Base-by-base conservation (phyloP, 2,888 invertebrate species). In the Hirudinaria manillensis region DNA sequence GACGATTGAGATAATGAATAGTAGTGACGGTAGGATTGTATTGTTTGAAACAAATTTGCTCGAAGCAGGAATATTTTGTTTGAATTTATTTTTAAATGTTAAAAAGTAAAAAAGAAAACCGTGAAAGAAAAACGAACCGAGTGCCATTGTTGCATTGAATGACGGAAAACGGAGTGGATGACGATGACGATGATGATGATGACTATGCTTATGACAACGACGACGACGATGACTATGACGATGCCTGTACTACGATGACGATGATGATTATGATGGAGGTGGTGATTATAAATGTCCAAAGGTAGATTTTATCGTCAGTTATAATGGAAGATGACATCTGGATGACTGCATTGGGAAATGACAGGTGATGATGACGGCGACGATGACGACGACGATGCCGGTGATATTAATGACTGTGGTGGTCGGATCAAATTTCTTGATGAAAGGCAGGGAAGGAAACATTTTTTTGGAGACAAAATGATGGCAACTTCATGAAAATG, bases 1-100 rank as follows among this genome's bases (percentile, higher is more conserved):
- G 71, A 51, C 45, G 36, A 71, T 71, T n/a, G 29, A 36, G 70
- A 70, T 71, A 38, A 71, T 71, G 71, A 71, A 45, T 10, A 7
- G 21, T 6, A 45, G n/a, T n/a, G n/a, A n/a, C n/a, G n/a, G n/a
- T n/a, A n/a, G n/a, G n/a, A n/a, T n/a, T n/a, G n/a, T 45, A 45
- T 6, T 10, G 16, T 10, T 45, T 3, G 13, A 45, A 45, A 1
- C 16, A 16, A 3, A 45, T 16, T 45, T 45, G 3, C 45, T 45
- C 13, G 61, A 61, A 7, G 61, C 61, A 61, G 24, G 13, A 61
- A 1, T n/a, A 27, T 6, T 61, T 61, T 53, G 10, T 13, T 61
- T 61, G 61, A 16, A 61, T 61, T 61, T 61, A 16, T 27, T 61
- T 61, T 1, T 7, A 61, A 61, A 1, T 61, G 29, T 21, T 21